Evolutionary conservation across 2,113 vertebrate genomes (phyloP), one percentile per base, ranked within the genome.

Genomic region (Isurus oxyrinchus): DNA sequence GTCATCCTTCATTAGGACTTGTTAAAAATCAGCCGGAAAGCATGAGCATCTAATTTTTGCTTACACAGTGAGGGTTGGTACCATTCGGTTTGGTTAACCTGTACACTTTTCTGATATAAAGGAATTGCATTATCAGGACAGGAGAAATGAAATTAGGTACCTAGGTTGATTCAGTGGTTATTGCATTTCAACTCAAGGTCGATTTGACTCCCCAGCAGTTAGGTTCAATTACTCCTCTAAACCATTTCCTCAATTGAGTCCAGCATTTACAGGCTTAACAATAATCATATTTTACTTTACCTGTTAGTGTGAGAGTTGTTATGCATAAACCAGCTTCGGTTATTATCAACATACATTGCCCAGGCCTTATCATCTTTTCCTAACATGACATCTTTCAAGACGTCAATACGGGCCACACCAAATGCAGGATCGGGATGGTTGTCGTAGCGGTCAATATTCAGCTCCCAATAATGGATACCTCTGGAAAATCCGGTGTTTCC

Each of bases 301-400:
- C 99, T 99, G 98, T 99, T 99, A 96, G 99, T 99, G 98, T 99
- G 99, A 0, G 99, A 99, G 97, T 99, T 99, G 98, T 99, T 99
- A 98, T 99, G 99, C 99, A 99, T 99, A 98, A 99, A 99, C 99
- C 99, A 99, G 98, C 99, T 99, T 96, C 99, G 98, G 98, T 99
- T 99, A 97, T 99, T 99, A 98, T 99, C 99, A 98, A 99, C 99
- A 25, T 99, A 99, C 99, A 99, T 99, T 96, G 99, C 99, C 99
- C 99, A 99, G 25, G 99, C 99, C 97, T 99, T 99, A 97, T 99
- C 99, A 19, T 99, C 99, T 97, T 99, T 99, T 96, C 99, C 99
- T 97, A 99, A 98, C 99, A 99, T 99, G 97, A 99, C 98, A 1
- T 99, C 99, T 97, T 99, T 99, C 97, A 99, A 97, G 81, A 99